Evolutionary conservation across 2,888 invertebrate genomes (phyloP).

Genomic region (Cyclophora punctaria): DNA sequence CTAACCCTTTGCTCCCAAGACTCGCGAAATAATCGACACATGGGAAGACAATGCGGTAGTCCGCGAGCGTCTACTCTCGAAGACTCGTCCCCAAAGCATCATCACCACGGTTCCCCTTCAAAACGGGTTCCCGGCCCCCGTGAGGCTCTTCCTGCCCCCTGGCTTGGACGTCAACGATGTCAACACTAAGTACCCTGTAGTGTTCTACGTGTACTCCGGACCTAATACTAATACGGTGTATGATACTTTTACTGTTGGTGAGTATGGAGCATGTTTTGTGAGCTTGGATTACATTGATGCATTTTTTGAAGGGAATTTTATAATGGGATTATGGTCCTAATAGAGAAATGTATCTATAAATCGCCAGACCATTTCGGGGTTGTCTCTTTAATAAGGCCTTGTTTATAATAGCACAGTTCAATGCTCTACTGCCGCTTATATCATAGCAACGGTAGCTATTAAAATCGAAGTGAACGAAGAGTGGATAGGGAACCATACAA

Average conservation of each 20-base stretch:
- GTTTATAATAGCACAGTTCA: no score
- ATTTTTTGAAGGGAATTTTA: no score
- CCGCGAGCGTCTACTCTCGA: conserved; percentile 62
- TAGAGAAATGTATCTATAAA: no score
- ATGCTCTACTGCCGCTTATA: no score
- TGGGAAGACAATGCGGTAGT: conserved; percentile 79
- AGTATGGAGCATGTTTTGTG: conserved; percentile 19
- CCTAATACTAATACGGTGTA: conserved; percentile 87
- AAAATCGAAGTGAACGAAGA: no score
- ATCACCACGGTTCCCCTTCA: conserved; percentile 74
- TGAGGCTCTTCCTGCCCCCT: conserved; percentile 80
- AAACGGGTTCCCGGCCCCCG: conserved; percentile 76
- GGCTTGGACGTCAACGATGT: conserved; percentile 75
- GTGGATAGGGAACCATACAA: no score
- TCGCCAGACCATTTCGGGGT: no score
- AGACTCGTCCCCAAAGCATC: conserved; percentile 66
- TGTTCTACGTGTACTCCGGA: conserved; percentile 88
- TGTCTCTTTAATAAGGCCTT: no score
- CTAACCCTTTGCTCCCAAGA: conserved; percentile 20
- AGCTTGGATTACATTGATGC: no score
- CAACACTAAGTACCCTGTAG: conserved; percentile 77
- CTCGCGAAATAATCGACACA: conserved; percentile 22
- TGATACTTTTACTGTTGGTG: conserved; percentile 78
- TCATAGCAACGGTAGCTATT: no score
- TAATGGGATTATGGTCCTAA: no score